Base-by-base conservation (phyloP, 2,888 invertebrate genomes). In the Synergus laeviventris region DNA sequence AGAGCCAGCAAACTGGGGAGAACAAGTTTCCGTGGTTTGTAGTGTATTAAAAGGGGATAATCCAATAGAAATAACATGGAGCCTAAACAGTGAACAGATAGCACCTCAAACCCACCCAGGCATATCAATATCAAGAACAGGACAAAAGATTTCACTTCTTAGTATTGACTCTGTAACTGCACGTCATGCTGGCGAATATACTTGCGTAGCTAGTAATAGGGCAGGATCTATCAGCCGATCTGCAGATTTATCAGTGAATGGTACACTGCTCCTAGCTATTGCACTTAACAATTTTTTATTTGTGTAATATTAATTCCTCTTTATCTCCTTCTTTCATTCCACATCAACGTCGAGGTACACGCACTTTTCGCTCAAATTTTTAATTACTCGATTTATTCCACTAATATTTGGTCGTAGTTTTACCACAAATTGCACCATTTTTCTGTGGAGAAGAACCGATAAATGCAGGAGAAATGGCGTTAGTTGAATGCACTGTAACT, bases 1-100 rank as follows among this genome's bases (percentile, higher is more conserved):
- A 74, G 95, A 95, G 84, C 93, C 95, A 79, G 94, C 95, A 62
- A 95, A 96, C 87, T 95, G 95, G 83, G 96, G 96, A 45, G 96
- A 96, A 81, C 94, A 95, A 78, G 94, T 95, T 77, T 95, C 95
- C 81, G 93, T 95, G 2, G 93, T 93, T 76, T 96, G 96, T 89
- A 93, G 94, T 24, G 94, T 95, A 49, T 93, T 93, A 82, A 95
- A 95, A 90, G 96, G 97, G 36, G 97, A 97, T 89, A 89, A 95
- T 79, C 97, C 97, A 1, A 92, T 97, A 74, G 93, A 93, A 75
- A 89, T 90, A 49, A 77, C 83, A 14, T 90, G 90, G 92, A 91
- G 88, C 1, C 87, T 91, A 74, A 91, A 92, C 80, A 89, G 90
- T 75, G 86, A 87, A 74, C 84, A 89, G 14, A 87, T 92, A 75